phyloP scores from a whole-genome alignment of 2,113 vertebrate genomes.

The Eonycteris spelaea region DNA sequence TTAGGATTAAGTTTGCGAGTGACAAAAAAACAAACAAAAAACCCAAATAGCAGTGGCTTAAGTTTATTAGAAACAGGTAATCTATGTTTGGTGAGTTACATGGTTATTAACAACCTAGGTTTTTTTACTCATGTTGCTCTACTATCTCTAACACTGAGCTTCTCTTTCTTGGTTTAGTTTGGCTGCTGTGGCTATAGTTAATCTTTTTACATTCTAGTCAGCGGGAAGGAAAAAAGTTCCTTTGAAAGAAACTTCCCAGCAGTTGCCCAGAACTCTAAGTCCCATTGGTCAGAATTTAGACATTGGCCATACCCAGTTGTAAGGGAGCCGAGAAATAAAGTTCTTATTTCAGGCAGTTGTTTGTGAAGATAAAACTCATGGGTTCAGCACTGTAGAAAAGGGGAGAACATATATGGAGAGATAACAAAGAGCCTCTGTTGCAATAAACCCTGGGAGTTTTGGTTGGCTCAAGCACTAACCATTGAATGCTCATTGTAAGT shows the following conservation, averaged over 20 bases:
- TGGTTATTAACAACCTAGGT: not conserved
- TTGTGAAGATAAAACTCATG: not conserved
- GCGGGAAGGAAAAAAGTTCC: not conserved
- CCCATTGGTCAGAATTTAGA: not conserved
- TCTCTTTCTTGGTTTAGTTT: not conserved
- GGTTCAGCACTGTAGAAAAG: not conserved
- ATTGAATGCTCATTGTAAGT: not conserved
- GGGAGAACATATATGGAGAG: not conserved
- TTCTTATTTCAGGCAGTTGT: constrained; percentile 6
- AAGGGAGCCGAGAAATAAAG: not conserved
- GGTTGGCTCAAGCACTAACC: not conserved
- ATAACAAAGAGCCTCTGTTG: not conserved
- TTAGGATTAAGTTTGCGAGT: constrained; percentile 17
- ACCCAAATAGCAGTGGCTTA: not conserved
- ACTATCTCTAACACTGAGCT: not conserved
- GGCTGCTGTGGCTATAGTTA: not conserved
- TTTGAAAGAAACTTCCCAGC: not conserved
- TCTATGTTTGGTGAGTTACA: not conserved
- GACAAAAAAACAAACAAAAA: not conserved
- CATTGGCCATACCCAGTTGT: not conserved
- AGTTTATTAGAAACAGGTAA: not conserved
- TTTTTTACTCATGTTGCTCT: not conserved
- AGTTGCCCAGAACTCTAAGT: not conserved
- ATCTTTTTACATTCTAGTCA: constrained; percentile 10
- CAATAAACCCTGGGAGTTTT: not conserved